Evolutionary conservation across 2,888 invertebrate genomes (phyloP).

Genomic region (Hydrotaea cyrtoneurina): DNA sequence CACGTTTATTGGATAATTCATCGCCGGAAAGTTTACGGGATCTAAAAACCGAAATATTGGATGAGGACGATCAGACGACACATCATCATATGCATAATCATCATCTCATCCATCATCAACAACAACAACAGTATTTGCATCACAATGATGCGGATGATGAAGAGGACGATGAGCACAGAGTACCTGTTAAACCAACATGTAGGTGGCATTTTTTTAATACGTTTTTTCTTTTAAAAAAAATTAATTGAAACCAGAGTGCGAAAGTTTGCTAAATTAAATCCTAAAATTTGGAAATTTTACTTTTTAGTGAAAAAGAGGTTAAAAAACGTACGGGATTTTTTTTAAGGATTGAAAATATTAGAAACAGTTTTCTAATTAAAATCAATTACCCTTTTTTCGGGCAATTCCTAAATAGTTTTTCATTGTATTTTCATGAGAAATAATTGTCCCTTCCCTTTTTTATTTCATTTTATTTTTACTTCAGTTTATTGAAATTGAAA

Average conservation of each 20-base stretch:
- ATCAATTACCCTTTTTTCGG: no score
- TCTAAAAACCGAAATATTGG: slow-evolving; percentile 57
- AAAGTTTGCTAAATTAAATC: no score
- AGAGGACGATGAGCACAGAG: neutral
- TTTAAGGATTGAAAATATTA: no score
- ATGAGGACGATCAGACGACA: slow-evolving; percentile 30
- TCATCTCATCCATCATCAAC: slow-evolving; percentile 45
- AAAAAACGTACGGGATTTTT: no score
- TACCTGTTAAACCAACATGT: slow-evolving; percentile 58
- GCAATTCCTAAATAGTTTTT: no score
- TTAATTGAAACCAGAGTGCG: neutral
- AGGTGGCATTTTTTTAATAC: slow-evolving; percentile 32
- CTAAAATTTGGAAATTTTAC: no score
- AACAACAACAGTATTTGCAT: slow-evolving; percentile 34
- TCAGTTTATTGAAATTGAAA: no score
- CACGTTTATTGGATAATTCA: slow-evolving; percentile 61
- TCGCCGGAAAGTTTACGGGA: slow-evolving; percentile 49
- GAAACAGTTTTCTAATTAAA: no score
- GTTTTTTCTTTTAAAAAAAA: neutral
- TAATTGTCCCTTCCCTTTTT: no score
- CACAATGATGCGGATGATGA: slow-evolving; percentile 28
- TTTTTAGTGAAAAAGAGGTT: no score
- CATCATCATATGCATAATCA: slow-evolving; percentile 10
- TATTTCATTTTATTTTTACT: no score
- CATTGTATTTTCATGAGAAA: no score